A percentile compares a stretch with the other conserved stretches of the same genome.
phyloP scores from a whole-genome alignment of 2,888 invertebrate species.

The Coleophora deauratella region DNA sequence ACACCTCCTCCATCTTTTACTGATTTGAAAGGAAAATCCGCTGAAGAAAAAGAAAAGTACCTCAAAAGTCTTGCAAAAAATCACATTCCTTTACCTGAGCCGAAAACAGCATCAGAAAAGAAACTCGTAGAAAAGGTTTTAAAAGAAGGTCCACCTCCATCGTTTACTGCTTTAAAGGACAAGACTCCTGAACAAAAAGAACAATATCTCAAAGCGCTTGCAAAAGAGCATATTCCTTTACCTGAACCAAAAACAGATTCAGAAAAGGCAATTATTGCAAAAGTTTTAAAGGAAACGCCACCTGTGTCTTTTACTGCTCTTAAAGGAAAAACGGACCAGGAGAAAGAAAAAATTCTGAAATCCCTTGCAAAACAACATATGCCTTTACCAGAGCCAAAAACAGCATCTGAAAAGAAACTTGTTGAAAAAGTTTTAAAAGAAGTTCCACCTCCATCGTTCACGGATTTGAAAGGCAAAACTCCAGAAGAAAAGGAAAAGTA shows the following conservation, averaged over 20 bases:
- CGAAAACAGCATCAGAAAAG: slow-evolving; percentile 21
- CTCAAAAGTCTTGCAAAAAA: slow-evolving; percentile 14
- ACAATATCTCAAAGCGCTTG: slow-evolving; percentile 19
- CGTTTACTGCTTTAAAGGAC: slow-evolving; percentile 24
- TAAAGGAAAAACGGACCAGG: slow-evolving; percentile 3
- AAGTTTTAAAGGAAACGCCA: slow-evolving; percentile 10
- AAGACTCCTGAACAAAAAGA: slow-evolving; percentile 27
- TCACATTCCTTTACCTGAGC: slow-evolving; percentile 11
- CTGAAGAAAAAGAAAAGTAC: slow-evolving; percentile 12
- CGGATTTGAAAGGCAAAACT: too few species aligned
- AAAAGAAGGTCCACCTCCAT: slow-evolving; percentile 16
- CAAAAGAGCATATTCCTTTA: slow-evolving; percentile 26
- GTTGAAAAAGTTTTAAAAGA: slow-evolving; percentile 13
- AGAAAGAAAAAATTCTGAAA: slow-evolving; percentile 28
- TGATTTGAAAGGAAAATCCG: slow-evolving; percentile 16
- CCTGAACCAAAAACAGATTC: slow-evolving; percentile 30
- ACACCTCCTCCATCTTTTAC: slow-evolving; percentile 14
- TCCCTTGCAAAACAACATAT: slow-evolving; percentile 20
- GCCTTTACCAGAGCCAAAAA: slow-evolving; percentile 21
- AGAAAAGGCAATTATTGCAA: slow-evolving; percentile 20
- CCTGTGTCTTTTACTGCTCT: too few species aligned
- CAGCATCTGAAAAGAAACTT: slow-evolving; percentile 20
- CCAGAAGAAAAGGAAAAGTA: too few species aligned
- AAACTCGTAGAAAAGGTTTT: slow-evolving; percentile 19
- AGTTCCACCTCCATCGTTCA: slow-evolving; percentile 16